A percentile compares a stretch with the other conserved stretches of the same genome.
Conservation (phyloP, 1,140 invertebrate species). For the Pseudachorutes palmiensis region DNA sequence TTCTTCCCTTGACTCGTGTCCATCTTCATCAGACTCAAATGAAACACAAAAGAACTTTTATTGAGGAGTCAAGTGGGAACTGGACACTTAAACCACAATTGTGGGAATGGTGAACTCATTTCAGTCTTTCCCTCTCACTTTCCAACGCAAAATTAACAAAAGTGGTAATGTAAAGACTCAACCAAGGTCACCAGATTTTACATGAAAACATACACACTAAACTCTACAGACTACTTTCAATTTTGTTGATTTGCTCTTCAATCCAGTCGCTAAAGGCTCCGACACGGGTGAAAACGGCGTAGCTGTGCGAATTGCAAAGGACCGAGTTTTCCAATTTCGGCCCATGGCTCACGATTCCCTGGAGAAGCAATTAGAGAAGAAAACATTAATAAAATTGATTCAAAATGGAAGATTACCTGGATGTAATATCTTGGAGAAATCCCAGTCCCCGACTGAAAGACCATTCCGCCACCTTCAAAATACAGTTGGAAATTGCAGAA, state of each 20-base stretch:
- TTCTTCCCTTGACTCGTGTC: background rate
- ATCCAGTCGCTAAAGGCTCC: slow-evolving; percentile 17
- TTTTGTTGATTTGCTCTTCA: background rate
- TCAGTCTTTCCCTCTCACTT: too few relatives aligned
- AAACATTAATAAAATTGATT: too few relatives aligned
- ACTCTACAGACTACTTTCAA: background rate
- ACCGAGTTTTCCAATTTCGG: background rate
- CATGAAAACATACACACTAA: background rate
- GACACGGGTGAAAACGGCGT: slow-evolving; percentile 13
- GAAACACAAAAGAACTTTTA: background rate
- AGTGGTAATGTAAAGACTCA: too few relatives aligned
- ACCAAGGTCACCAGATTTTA: too few relatives aligned
- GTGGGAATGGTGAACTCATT: too few relatives aligned
- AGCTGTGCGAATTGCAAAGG: slow-evolving; percentile 5
- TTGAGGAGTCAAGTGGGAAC: background rate
- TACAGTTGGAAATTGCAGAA: background rate
- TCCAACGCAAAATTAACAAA: too few relatives aligned
- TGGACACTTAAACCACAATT: background rate
- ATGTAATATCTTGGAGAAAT: slow-evolving; percentile 1
- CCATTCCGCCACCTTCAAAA: slow-evolving; percentile 1
- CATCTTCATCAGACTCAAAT: too few relatives aligned
- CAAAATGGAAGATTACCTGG: too few relatives aligned
- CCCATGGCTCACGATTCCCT: slow-evolving; percentile 18
- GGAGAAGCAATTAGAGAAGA: background rate
- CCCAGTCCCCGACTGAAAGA: background rate